Evolutionary conservation across 1,140 invertebrate genomes (phyloP).

Genomic region (Harpegnathos saltator): DNA sequence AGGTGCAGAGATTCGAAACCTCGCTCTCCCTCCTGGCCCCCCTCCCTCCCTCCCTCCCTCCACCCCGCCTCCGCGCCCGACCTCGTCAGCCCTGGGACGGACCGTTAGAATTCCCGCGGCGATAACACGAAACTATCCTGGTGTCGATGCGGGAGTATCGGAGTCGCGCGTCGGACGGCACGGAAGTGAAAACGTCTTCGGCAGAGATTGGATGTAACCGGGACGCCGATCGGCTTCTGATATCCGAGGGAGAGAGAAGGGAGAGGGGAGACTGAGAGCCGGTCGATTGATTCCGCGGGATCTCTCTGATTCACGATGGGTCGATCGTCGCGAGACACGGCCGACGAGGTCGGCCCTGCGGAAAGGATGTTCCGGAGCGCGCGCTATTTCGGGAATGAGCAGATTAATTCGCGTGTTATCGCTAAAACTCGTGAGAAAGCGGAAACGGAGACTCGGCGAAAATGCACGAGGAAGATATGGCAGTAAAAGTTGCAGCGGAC

Average conservation of each 20-base stretch:
- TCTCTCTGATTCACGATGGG: neutral
- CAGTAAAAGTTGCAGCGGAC: too few species aligned
- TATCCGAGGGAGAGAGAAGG: too few species aligned
- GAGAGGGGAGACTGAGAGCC: too few species aligned
- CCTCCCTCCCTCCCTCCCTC: neutral
- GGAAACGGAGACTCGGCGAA: too few species aligned
- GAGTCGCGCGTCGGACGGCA: slow-evolving; percentile 10
- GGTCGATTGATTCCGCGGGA: neutral
- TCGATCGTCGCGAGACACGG: neutral
- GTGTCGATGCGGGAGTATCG: slow-evolving; percentile 44
- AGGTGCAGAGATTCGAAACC: slow-evolving; percentile 49
- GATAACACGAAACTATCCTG: slow-evolving; percentile 63
- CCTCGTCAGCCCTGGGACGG: slow-evolving; percentile 46
- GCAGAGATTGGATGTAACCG: slow-evolving; percentile 12
- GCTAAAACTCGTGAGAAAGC: too few species aligned
- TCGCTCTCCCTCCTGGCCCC: too few species aligned
- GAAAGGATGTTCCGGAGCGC: neutral
- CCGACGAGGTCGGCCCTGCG: neutral
- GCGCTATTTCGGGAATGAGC: neutral
- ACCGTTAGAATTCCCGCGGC: slow-evolving; percentile 68
- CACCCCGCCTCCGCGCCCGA: too few species aligned
- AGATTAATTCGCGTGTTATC: too few species aligned
- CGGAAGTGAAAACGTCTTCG: slow-evolving; percentile 45
- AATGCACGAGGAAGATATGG: too few species aligned
- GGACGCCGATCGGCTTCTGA: neutral